Conservation (phyloP, 2,113 vertebrate species). For the Saccopteryx bilineata region DNA sequence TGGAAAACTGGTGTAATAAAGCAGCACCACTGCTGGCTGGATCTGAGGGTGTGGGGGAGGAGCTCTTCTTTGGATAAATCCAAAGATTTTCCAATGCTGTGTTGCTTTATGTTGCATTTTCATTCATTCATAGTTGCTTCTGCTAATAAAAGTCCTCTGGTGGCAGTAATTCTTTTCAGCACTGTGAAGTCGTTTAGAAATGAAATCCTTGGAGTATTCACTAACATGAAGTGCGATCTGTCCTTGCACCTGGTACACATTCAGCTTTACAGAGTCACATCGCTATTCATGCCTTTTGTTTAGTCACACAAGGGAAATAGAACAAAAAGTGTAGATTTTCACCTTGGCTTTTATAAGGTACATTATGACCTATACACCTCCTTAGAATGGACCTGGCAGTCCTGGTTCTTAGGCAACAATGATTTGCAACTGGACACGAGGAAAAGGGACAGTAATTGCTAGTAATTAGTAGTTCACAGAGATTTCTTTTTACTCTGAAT, state of each 20-base stretch:
- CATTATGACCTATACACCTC: constrained; percentile 46
- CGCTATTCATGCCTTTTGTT: constrained; percentile 78
- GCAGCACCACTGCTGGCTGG: not conserved
- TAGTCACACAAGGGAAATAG: constrained; percentile 74
- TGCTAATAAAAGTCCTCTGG: constrained; percentile 76
- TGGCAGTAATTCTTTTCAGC: constrained; percentile 74
- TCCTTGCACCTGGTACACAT: constrained; percentile 81
- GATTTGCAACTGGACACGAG: constrained; percentile 69
- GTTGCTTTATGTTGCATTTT: constrained; percentile 70
- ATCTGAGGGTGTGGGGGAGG: not conserved
- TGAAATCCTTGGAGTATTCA: constrained; percentile 81
- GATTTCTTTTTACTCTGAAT: constrained; percentile 36
- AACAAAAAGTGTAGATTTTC: constrained; percentile 75
- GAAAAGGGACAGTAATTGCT: constrained; percentile 66
- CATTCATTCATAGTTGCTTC: constrained; percentile 66
- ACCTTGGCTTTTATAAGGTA: constrained; percentile 80
- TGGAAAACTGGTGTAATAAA: not conserved
- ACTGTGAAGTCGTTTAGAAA: constrained; percentile 65
- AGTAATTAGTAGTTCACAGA: constrained; percentile 69
- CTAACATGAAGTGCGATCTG: constrained; percentile 68
- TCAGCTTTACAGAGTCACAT: constrained; percentile 67
- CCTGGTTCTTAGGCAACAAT: constrained; percentile 68
- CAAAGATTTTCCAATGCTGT: constrained; percentile 32
- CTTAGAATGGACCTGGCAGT: constrained; percentile 59
- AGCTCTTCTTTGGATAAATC: constrained; percentile 49